Percentiles rank a stretch among this genome's conserved stretches.
These are phyloP conservation scores for Hypena proboscidalis DNA, from an alignment of 2,888 invertebrate species.

Conservation along the genomic window DNA sequence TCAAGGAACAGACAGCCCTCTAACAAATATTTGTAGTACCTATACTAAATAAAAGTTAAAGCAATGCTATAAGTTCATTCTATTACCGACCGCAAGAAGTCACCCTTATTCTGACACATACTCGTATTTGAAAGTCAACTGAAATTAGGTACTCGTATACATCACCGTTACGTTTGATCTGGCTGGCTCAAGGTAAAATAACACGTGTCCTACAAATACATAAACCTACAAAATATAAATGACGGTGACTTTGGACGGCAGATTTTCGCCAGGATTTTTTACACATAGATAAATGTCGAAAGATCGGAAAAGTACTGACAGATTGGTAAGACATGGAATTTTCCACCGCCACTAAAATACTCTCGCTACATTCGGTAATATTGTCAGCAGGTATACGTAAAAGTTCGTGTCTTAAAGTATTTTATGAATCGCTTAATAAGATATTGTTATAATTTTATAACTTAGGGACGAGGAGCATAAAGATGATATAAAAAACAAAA, in stretches of 20 bases:
- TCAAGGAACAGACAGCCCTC: too few species aligned
- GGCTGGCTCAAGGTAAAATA: constrained; percentile 48
- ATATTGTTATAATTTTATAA: constrained; percentile 64
- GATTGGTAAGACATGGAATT: constrained; percentile 24
- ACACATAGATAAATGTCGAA: constrained; percentile 38
- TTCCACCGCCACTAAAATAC: constrained; percentile 15
- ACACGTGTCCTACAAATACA: constrained; percentile 46
- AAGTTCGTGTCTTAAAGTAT: constrained; percentile 31
- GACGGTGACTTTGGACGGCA: constrained; percentile 40
- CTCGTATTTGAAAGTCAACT: constrained; percentile 23
- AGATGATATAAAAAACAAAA: constrained; percentile 70
- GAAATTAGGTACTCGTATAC: constrained; percentile 34
- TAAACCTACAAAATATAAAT: constrained; percentile 46
- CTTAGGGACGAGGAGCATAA: constrained; percentile 58
- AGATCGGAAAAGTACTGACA: constrained; percentile 33
- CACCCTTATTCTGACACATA: constrained; percentile 15
- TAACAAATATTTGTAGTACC: too few species aligned
- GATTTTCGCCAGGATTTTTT: constrained; percentile 47
- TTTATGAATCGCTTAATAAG: constrained; percentile 45
- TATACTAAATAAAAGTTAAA: too few species aligned
- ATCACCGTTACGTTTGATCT: constrained; percentile 53
- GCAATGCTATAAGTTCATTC: too few species aligned
- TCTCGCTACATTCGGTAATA: constrained; percentile 12
- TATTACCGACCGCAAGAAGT: constrained; percentile 23
- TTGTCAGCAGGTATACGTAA: constrained; percentile 31